Evolutionary conservation across 1,140 invertebrate species (phyloP), one percentile per base, ranked within the genome.

Genomic region (Drosophila navojoa): DNA sequence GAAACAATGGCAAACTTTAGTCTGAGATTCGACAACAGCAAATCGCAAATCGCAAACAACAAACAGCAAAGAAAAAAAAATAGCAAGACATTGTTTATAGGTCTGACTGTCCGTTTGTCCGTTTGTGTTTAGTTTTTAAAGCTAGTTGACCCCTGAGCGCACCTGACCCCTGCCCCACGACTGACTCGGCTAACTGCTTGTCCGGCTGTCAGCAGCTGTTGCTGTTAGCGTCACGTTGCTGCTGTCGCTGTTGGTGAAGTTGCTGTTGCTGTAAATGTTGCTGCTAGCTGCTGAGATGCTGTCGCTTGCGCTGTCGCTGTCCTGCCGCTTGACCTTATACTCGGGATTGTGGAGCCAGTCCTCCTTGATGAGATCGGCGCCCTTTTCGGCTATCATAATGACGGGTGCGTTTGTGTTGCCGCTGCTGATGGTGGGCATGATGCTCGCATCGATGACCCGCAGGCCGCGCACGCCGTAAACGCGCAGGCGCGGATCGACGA

Each of bases 341-440:
- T 91, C 89, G 38, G 91, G 91, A 90, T 92, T 92, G n/a, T 72
- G 79, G 2, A 94, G 84, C 95, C 95, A 96, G 89, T 96, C 95
- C 78, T 94, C 93, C 92, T 96, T 96, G 60, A 97, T 96, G 76
- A 97, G 92, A 92, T 97, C 96, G 0, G 96, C 94, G 3, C 95
- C 96, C 92, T 97, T 97, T 86, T 98, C 97, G 0, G 94, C 97
- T 32, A 98, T 97, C 96, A 97, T 97, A 44, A 97, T 96, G 5
- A 95, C 94, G 3, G 97, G 96, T 0, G 96, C 97, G 92, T 97
- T 97, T 0, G 96, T 97, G 80, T 97, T 97, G 3, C 97, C 96
- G 73, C 94, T 94, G 93, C 91, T 94, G 90, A 98, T 96, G 0
- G 95, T 96, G 0, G 97, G 97, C 96, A 98, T 98, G 63, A 98